A percentile compares a stretch with the other conserved stretches of the same genome.
Conservation (phyloP, 1,140 invertebrate genomes). For the Apolygus lucorum region DNA sequence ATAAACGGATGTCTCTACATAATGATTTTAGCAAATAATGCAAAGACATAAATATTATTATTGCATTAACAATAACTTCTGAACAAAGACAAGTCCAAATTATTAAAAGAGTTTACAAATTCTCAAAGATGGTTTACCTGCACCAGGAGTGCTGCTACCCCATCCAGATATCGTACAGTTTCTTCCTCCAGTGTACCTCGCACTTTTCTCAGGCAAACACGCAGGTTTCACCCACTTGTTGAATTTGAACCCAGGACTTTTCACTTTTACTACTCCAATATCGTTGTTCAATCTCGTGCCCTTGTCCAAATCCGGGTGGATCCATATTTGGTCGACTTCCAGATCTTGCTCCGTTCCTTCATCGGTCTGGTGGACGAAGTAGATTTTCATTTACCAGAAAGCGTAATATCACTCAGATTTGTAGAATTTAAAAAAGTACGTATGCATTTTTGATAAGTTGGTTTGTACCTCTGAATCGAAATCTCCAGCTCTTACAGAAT, state of each 20-base stretch:
- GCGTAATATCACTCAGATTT: no score
- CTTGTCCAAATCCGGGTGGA: slow-evolving; percentile 56
- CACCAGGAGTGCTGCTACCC: slow-evolving; percentile 53
- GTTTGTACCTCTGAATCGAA: slow-evolving; percentile 56
- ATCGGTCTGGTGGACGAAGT: slow-evolving; percentile 38
- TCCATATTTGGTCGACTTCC: slow-evolving; percentile 56
- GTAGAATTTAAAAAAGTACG: no score
- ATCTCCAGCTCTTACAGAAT: slow-evolving; percentile 60
- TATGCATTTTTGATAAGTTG: no score
- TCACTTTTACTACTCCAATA: slow-evolving; percentile 59
- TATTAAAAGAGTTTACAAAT: no score
- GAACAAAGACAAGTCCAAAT: no score
- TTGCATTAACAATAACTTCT: no score
- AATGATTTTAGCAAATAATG: no score
- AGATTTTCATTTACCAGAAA: neutral
- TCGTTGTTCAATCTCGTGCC: slow-evolving; percentile 61
- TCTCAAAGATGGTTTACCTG: slow-evolving; percentile 48
- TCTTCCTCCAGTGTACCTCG: slow-evolving; percentile 45
- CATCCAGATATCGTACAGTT: slow-evolving; percentile 69
- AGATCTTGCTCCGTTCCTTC: slow-evolving; percentile 58
- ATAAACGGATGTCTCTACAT: no score
- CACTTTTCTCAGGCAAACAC: slow-evolving; percentile 53
- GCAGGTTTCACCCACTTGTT: slow-evolving; percentile 61
- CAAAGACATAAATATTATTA: no score
- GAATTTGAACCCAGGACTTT: slow-evolving; percentile 53